phyloP scores from a whole-genome alignment of 1,140 invertebrate species.

The Temnothorax curvispinosus region DNA sequence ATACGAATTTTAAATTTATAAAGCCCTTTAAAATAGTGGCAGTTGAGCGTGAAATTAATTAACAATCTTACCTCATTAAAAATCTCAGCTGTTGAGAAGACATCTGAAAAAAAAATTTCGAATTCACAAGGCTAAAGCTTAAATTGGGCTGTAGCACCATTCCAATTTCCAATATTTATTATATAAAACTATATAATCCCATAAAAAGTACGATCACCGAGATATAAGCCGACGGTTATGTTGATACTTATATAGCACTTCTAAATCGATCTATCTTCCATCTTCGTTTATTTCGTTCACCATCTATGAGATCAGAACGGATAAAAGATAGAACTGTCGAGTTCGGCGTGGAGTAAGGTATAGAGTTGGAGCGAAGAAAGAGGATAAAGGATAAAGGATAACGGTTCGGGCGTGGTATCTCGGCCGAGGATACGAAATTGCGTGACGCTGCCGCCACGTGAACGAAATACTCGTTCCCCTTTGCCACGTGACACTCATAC shows the following conservation, averaged over 20 bases:
- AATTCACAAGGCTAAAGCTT: no score
- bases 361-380: neutral
- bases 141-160: neutral
- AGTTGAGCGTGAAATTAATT: no score
- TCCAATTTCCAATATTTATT: no score
- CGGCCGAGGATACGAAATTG: slow-evolving; percentile 75
- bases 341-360: neutral
- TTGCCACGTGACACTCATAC: slow-evolving; percentile 71
- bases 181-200: no score
- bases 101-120: no score
- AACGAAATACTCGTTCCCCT: slow-evolving; percentile 76
- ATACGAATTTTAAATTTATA: no score
- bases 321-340: neutral
- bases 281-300: neutral
- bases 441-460: slow-evolving; percentile 72
- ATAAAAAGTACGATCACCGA: no score
- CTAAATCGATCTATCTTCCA: neutral
- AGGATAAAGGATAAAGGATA: neutral
- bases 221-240: no score
- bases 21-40: no score
- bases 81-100: no score
- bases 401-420: slow-evolving; percentile 33
- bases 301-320: neutral
- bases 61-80: no score
- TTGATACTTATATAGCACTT: no score